Base-by-base conservation (phyloP, 2,888 invertebrate species). In the Penaeus monodon region DNA sequence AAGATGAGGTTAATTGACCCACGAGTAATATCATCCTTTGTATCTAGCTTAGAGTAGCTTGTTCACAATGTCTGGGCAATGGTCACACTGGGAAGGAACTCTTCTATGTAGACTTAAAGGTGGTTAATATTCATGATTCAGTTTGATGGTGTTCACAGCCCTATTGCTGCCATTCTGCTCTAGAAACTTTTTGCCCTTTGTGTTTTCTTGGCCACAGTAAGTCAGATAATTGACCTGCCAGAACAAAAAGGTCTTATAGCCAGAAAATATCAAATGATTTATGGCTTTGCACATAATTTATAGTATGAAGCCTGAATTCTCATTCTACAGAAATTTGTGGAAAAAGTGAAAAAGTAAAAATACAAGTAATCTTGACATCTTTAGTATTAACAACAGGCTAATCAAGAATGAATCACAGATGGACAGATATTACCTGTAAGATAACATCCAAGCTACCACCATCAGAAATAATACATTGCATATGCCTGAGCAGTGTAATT, bases 131-230 rank as follows among this genome's bases (percentile, higher is more conserved):
- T 57, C 17, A 57, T 57, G 17, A 17, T 17, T 12, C 10, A 2
- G 57, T 57, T 14, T 57, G 49, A 8, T 49, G 49, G 49, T 57
- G 17, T 57, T 57, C 57, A 57, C 57, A 57, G 57, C 12, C 27
- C 70, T 66, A 38, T 29, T 70, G 57, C 44, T 22, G 38, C 22
- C n/a, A 68, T 57, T 57, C 81, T 57, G 24, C 38, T 49, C 70
- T 70, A 82, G n/a, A 44, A 24, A 73, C 73, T 57, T 44, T 82
- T 29, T 70, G 49, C 57, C 70, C 57, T 49, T 57, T 49, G n/a
- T 65, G 70, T 73, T 29, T 73, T 82, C 70, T 29, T 82, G 70
- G 81, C 81, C 29, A 68, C 65, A 80, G 57, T 80, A 79, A 80
- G 65, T 80, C 80, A 65, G 65, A 22, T 77, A 77, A 77, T 44